These are phyloP conservation scores for Teleogryllus oceanicus DNA, from an alignment of 2,888 invertebrate genomes.

Conservation along the genomic window DNA sequence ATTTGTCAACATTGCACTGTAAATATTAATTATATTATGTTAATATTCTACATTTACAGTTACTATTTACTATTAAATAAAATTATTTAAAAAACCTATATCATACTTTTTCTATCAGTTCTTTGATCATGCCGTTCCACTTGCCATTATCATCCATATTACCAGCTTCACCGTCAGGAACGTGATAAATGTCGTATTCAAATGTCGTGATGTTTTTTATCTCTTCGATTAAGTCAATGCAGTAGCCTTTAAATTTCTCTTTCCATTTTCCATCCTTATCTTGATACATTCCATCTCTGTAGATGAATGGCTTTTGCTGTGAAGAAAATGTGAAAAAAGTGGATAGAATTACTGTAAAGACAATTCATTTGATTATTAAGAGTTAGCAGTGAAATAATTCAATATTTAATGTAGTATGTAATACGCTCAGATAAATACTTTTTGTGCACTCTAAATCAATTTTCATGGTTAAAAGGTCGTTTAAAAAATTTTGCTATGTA, in stretches of 20 bases:
- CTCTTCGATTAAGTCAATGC: slow-evolving; percentile 87
- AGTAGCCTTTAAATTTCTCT: slow-evolving; percentile 67
- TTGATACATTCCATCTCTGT: slow-evolving; percentile 52
- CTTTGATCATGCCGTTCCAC: slow-evolving; percentile 82
- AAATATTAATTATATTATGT: no score
- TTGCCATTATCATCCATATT: slow-evolving; percentile 81
- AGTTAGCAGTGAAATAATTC: no score
- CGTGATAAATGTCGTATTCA: slow-evolving; percentile 82
- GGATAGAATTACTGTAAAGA: no score
- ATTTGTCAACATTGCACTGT: no score
- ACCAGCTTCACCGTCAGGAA: slow-evolving; percentile 80
- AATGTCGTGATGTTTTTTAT: slow-evolving; percentile 81
- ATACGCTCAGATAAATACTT: no score
- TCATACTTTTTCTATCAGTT: slow-evolving; percentile 66
- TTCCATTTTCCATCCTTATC: slow-evolving; percentile 45
- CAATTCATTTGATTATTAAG: no score
- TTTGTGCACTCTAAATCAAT: no score
- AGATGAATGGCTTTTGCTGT: slow-evolving; percentile 80
- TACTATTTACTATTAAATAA: no score
- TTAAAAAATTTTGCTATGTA: no score
- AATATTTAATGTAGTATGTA: no score
- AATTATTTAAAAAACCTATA: neutral
- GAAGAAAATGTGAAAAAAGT: slow-evolving; percentile 40
- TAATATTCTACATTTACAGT: no score
- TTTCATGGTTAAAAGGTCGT: no score